phyloP scores from a whole-genome alignment of 1,140 invertebrate species.

The Drosophila arawakana region DNA sequence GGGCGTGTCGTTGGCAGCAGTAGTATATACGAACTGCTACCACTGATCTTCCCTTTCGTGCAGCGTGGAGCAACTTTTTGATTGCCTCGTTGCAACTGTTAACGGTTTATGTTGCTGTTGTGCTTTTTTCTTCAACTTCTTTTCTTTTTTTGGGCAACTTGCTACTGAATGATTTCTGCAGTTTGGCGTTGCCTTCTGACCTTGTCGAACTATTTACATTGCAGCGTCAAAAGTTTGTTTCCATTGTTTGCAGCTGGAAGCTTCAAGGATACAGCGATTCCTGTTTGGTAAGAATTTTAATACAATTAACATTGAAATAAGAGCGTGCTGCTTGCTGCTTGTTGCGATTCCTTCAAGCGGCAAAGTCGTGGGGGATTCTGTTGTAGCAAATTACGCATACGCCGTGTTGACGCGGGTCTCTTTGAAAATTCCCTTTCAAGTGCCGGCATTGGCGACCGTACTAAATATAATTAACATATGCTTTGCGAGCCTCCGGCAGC shows the following conservation, averaged over 20 bases:
- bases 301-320: constrained; percentile 70
- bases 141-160: constrained; percentile 18
- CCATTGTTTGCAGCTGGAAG: constrained; percentile 2
- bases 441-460: constrained; percentile 40
- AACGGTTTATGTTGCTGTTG: constrained; percentile 5
- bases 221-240: constrained; percentile 10
- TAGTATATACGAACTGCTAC: constrained; percentile 24
- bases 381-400: constrained; percentile 57
- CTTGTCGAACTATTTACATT: constrained; percentile 9
- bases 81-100: constrained; percentile 44
- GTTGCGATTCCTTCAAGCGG: constrained; percentile 70
- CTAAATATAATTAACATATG: constrained; percentile 76
- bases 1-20: constrained; percentile 27
- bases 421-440: constrained; percentile 76
- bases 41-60: constrained; percentile 27
- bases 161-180: constrained; percentile 31
- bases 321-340: constrained; percentile 23
- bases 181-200: constrained; percentile 9
- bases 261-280: background rate
- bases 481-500: constrained; percentile 61
- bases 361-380: constrained; percentile 31
- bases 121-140: background rate
- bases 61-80: constrained; percentile 49
- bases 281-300: constrained; percentile 44
- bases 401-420: constrained; percentile 31